Evolutionary conservation across 2,113 vertebrate genomes (phyloP).

Genomic region (Phasianus colchicus): DNA sequence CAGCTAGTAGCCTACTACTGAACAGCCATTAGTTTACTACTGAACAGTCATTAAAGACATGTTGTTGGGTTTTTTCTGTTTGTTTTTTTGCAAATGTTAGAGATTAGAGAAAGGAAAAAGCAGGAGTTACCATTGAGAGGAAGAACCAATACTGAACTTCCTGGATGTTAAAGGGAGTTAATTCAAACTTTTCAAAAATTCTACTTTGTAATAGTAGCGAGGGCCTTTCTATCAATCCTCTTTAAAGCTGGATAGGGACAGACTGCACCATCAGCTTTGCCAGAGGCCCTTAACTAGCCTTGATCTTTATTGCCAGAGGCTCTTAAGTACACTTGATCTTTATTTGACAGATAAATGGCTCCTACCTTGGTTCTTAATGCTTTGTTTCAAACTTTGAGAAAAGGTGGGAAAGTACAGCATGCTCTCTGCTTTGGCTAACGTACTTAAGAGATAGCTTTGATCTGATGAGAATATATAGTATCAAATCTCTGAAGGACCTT

Average conservation of each 20-base stretch:
- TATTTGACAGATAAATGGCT: slow-evolving; percentile 74
- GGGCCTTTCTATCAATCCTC: slow-evolving; percentile 59
- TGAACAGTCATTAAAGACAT: not conserved
- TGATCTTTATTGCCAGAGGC: slow-evolving; percentile 73
- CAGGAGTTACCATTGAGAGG: not conserved
- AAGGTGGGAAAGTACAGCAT: not conserved
- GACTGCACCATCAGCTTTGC: slow-evolving; percentile 59
- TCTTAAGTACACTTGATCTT: slow-evolving; percentile 78
- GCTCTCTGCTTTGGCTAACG: slow-evolving; percentile 29
- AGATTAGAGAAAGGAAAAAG: not conserved
- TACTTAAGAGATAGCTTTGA: slow-evolving; percentile 27
- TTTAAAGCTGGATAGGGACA: slow-evolving; percentile 69
- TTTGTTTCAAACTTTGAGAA: slow-evolving; percentile 73
- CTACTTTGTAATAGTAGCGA: slow-evolving; percentile 67
- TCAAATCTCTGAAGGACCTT: slow-evolving; percentile 23
- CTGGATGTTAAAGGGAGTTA: slow-evolving; percentile 18
- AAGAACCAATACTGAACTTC: slow-evolving; percentile 15
- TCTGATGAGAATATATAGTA: not conserved
- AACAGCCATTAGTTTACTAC: not conserved
- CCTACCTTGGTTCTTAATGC: slow-evolving; percentile 66
- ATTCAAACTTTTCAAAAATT: slow-evolving; percentile 68
- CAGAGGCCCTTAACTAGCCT: slow-evolving; percentile 68
- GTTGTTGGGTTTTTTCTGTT: too few relatives aligned
- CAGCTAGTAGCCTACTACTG: not conserved
- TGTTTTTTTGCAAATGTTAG: not conserved